Percentiles rank a stretch among this genome's conserved stretches.
Evolutionary conservation across 2,888 invertebrate genomes (phyloP).

Genomic region (Agriopis aurantiaria): DNA sequence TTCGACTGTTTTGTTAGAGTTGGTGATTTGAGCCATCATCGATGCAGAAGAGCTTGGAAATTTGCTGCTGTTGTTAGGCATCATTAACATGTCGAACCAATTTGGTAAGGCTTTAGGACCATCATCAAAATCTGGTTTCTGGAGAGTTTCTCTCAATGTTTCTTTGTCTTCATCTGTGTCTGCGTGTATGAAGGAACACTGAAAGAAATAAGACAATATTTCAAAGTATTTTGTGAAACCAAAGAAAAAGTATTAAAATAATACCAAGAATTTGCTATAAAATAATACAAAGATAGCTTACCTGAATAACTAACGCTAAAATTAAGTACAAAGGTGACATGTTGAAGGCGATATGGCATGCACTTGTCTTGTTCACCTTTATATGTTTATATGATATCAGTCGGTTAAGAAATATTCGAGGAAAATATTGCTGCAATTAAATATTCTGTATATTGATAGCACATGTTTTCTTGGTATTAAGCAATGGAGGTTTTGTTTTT

Average conservation of each 20-base stretch:
- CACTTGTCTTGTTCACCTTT: slow-evolving; percentile 50
- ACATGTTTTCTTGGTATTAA: slow-evolving; percentile 52
- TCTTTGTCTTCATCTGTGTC: slow-evolving; percentile 51
- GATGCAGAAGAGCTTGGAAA: slow-evolving; percentile 66
- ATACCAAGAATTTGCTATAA: neutral
- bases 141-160: slow-evolving; percentile 48
- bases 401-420: slow-evolving; percentile 61
- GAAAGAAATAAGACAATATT: slow-evolving; percentile 45
- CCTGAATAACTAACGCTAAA: slow-evolving; percentile 73
- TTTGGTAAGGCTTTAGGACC: slow-evolving; percentile 45
- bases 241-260: slow-evolving; percentile 5
- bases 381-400: slow-evolving; percentile 66
- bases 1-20: slow-evolving; percentile 68
- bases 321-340: slow-evolving; percentile 71
- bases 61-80: slow-evolving; percentile 52
- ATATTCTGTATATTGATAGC: slow-evolving; percentile 49
- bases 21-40: slow-evolving; percentile 69
- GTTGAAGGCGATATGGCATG: slow-evolving; percentile 54
- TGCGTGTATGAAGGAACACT: slow-evolving; percentile 64
- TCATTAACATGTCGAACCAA: slow-evolving; percentile 66
- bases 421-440: slow-evolving; percentile 51
- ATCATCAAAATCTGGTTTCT: slow-evolving; percentile 51
- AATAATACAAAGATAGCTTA: slow-evolving; percentile 50
- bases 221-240: neutral
- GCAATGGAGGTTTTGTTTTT: slow-evolving; percentile 39